Percentiles rank a stretch among this genome's conserved stretches.
These are phyloP conservation scores for Anthophora plumipes DNA, from an alignment of 2,888 invertebrate genomes.

Conservation along the genomic window DNA sequence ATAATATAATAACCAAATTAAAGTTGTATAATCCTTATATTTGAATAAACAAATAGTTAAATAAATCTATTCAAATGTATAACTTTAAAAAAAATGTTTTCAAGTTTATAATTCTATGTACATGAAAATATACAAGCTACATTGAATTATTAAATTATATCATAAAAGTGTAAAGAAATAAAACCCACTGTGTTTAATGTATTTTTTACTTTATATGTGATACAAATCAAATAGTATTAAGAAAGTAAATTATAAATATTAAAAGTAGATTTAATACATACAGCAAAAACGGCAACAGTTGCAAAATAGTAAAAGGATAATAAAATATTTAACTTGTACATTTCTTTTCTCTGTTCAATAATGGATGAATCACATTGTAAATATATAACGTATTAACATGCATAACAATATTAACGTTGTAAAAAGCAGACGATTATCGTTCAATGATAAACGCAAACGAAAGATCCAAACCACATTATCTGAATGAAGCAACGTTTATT, in stretches of 20 bases:
- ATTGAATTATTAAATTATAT: background rate
- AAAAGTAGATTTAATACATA: conserved; percentile 46
- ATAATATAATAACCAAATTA: background rate
- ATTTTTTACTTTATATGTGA: background rate
- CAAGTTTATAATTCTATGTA: background rate
- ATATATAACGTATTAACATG: conserved; percentile 30
- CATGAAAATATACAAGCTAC: background rate
- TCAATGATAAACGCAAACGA: conserved; percentile 13
- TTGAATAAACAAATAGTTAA: background rate
- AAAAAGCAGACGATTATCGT: conserved; percentile 12
- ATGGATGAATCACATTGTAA: conserved; percentile 56
- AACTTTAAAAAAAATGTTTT: background rate
- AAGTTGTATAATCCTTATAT: background rate
- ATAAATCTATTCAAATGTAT: background rate
- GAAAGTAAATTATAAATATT: background rate
- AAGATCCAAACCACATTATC: conserved; percentile 17
- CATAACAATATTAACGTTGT: conserved; percentile 36
- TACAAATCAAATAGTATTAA: background rate
- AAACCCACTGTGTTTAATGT: background rate
- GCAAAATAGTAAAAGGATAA: conserved; percentile 42
- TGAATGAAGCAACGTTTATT: conserved; percentile 13
- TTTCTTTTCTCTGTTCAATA: conserved; percentile 46
- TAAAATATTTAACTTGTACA: conserved; percentile 59
- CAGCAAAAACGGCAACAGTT: conserved; percentile 48
- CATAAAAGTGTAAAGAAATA: background rate